Conservation (phyloP, 2,888 invertebrate genomes). For the Ethmia dodecea region DNA sequence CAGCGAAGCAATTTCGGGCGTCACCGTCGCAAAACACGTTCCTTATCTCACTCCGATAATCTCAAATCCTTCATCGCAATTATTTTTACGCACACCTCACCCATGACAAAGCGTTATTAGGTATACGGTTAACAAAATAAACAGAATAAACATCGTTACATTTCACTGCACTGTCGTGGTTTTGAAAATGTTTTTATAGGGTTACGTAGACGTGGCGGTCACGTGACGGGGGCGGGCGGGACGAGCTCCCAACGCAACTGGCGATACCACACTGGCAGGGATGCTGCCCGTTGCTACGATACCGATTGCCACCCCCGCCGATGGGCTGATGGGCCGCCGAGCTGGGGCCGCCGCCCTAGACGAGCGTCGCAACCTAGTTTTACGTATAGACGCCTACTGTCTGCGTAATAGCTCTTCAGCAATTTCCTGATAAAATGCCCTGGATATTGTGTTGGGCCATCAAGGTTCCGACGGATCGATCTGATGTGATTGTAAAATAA, state of each 20-base stretch:
- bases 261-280: slow-evolving; percentile 64
- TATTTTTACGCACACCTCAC: slow-evolving; percentile 32
- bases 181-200: slow-evolving; percentile 4
- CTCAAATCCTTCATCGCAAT: slow-evolving; percentile 43
- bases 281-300: slow-evolving; percentile 74
- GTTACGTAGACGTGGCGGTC: slow-evolving; percentile 20
- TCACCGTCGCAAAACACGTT: slow-evolving; percentile 24
- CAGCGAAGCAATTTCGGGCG: no score
- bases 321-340: slow-evolving; percentile 27
- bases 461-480: slow-evolving; percentile 6
- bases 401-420: slow-evolving; percentile 68
- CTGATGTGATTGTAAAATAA: slow-evolving; percentile 3
- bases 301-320: slow-evolving; percentile 57
- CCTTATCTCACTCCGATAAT: slow-evolving; percentile 40
- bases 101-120: slow-evolving; percentile 66
- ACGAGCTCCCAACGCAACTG: slow-evolving; percentile 45
- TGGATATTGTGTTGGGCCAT: slow-evolving; percentile 30
- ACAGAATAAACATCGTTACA: slow-evolving; percentile 63
- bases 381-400: slow-evolving; percentile 62
- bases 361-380: slow-evolving; percentile 68
- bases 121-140: slow-evolving; percentile 66
- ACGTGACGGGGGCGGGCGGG: slow-evolving; percentile 21
- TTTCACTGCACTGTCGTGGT: slow-evolving; percentile 27
- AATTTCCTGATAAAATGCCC: slow-evolving; percentile 67
- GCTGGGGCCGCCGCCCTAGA: slow-evolving; percentile 53